phyloP scores from a whole-genome alignment of 2,888 invertebrate species.

The Papilio demoleus region DNA sequence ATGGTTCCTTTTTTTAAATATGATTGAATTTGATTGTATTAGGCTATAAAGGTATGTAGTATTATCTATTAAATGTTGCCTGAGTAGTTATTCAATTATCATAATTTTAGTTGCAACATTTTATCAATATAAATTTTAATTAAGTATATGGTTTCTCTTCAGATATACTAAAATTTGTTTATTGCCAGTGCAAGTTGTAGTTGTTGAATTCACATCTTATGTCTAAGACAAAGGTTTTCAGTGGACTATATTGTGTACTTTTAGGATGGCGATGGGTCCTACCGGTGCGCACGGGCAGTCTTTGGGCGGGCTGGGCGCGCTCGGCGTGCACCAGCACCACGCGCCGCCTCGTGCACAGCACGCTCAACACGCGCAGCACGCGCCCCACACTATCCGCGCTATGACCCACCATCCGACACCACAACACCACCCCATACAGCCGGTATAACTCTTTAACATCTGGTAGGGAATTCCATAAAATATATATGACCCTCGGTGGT shows the following conservation, averaged over 20 bases:
- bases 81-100: background rate
- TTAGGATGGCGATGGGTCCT: constrained; percentile 73
- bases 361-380: constrained; percentile 68
- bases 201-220: background rate
- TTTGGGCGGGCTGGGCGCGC: constrained; percentile 64
- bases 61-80: background rate
- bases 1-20: background rate
- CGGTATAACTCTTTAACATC: constrained; percentile 54
- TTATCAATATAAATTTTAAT: background rate
- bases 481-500: too few relatives aligned
- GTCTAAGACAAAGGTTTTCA: background rate
- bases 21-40: background rate
- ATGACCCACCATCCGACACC: constrained; percentile 72
- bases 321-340: constrained; percentile 62
- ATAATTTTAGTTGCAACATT: background rate
- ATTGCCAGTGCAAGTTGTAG: too few relatives aligned
- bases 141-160: too few relatives aligned
- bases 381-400: constrained; percentile 72
- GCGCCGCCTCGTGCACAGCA: constrained; percentile 63
- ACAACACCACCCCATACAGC: constrained; percentile 71
- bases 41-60: constrained; percentile 2
- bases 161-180: too few relatives aligned
- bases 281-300: constrained; percentile 64
- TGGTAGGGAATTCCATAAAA: background rate
- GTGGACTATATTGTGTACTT: background rate